Base-by-base conservation (phyloP, 2,888 invertebrate species). In the Cantharis nigra region DNA sequence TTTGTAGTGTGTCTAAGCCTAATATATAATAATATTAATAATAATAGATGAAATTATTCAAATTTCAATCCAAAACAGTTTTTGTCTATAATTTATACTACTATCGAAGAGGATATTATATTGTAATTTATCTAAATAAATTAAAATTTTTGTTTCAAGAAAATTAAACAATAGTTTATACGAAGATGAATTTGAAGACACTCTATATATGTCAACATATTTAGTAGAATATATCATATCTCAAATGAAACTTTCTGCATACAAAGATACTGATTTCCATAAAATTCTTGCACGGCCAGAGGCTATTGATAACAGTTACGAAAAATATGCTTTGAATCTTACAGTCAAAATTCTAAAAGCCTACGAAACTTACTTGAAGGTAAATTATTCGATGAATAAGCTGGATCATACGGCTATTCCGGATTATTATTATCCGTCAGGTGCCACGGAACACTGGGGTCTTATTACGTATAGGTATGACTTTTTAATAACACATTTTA, bases 381-480 rank as follows among this genome's bases (percentile, higher is more conserved):
- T 49, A 7, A 18, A 62, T 49, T 76, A 72, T 28, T 7, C 33
- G 11, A 7, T 78, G 2, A 90, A 91, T 0, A 96, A 96, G 86
- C 89, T 95, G 85, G 95, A 95, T 83, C 92, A 95, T 78, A 94
- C 94, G 2, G 95, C 95, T 0, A 91, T 97, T 5, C 95, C 96
- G 0, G 94, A 96, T 82, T 11, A 63, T 0, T 16, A 64, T n/a
- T 96, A 96, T 83, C 91, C 92, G 62, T 93, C 94, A 80, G 94
- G 94, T 20, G 96, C 96, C 64, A 97, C 97, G 96, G 96, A 97
- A 85, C 97, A 97, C 86, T 97, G 97, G 96, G 97, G 97, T 7
- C 87, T 97, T 65, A 93, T 95, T 49, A 94, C 95, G 2, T 96
- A 94, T 89, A 91, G 90, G 92, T 92, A 85, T 82, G 75, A 33